Conservation (phyloP, 2,888 invertebrate species). For the Baronia brevicornis region DNA sequence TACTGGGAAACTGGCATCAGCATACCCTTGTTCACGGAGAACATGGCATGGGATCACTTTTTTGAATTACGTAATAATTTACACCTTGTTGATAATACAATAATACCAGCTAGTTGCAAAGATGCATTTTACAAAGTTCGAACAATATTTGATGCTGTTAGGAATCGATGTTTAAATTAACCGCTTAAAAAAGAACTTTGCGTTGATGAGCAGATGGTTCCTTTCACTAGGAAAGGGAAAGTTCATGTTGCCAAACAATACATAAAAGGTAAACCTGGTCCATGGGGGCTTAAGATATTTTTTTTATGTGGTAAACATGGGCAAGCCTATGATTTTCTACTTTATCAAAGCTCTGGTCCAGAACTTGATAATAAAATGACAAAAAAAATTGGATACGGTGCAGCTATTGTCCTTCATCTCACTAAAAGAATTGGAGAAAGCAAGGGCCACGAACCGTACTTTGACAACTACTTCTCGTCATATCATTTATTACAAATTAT, state of each 20-base stretch:
- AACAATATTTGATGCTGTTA: constrained; percentile 18
- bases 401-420: constrained; percentile 22
- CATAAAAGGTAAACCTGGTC: constrained; percentile 25
- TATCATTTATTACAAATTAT: constrained; percentile 24
- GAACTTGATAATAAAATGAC: constrained; percentile 19
- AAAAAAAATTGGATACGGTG: constrained; percentile 24
- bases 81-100: constrained; percentile 17
- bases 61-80: constrained; percentile 16
- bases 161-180: constrained; percentile 18
- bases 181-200: constrained; percentile 18
- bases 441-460: constrained; percentile 22
- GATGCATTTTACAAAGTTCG: constrained; percentile 19
- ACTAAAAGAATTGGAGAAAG: constrained; percentile 24
- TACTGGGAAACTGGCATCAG: constrained; percentile 17
- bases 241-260: constrained; percentile 12
- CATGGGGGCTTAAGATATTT: constrained; percentile 24
- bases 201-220: constrained; percentile 27
- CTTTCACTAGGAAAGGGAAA: constrained; percentile 25
- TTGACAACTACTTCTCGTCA: constrained; percentile 27
- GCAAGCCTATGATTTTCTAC: constrained; percentile 24
- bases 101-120: constrained; percentile 12
- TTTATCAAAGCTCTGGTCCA: constrained; percentile 24
- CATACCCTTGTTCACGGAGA: constrained; percentile 2
- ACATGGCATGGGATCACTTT: constrained; percentile 3
- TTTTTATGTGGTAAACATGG: constrained; percentile 26